Evolutionary conservation across 2,888 invertebrate species (phyloP).

Genomic region (Venustoraphidia nigricollis): DNA sequence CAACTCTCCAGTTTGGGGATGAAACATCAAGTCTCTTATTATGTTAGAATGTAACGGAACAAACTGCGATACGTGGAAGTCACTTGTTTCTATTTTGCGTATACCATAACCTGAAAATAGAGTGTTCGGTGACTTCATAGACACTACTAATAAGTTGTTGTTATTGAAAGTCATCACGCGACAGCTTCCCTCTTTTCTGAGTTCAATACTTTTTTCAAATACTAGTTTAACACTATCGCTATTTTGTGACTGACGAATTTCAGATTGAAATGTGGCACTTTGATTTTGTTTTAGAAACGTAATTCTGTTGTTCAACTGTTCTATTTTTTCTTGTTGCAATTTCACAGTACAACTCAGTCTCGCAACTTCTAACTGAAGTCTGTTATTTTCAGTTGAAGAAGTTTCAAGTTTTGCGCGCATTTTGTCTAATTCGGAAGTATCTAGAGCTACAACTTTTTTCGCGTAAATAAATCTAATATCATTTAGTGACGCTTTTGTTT

Average conservation of each 20-base stretch:
- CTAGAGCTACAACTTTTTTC: conserved; percentile 54
- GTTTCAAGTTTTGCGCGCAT: conserved; percentile 43
- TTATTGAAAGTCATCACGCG: conserved; percentile 61
- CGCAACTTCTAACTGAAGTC: conserved; percentile 45
- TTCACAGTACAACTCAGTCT: conserved; percentile 28
- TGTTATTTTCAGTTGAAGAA: conserved; percentile 38
- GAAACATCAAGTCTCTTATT: conserved; percentile 67
- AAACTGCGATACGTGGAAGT: conserved; percentile 50
- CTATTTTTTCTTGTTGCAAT: conserved; percentile 26
- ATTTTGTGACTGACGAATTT: conserved; percentile 11
- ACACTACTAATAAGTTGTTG: conserved; percentile 50
- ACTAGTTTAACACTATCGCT: conserved; percentile 24
- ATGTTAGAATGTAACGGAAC: conserved; percentile 55
- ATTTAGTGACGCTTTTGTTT: conserved; percentile 46
- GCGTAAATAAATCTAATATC: conserved; percentile 73
- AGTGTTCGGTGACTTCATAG: conserved; percentile 53
- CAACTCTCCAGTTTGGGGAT: conserved; percentile 46
- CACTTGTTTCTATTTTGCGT: conserved; percentile 51
- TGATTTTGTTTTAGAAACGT: conserved; percentile 14
- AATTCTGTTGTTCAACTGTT: conserved; percentile 18
- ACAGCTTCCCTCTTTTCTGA: conserved; percentile 56
- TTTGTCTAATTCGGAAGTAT: conserved; percentile 59
- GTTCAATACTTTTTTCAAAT: conserved; percentile 48
- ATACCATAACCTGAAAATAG: conserved; percentile 70
- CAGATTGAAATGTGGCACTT: conserved; percentile 9